Evolutionary conservation across 1,140 invertebrate genomes (phyloP).

Genomic region (Papilio polyxenes): DNA sequence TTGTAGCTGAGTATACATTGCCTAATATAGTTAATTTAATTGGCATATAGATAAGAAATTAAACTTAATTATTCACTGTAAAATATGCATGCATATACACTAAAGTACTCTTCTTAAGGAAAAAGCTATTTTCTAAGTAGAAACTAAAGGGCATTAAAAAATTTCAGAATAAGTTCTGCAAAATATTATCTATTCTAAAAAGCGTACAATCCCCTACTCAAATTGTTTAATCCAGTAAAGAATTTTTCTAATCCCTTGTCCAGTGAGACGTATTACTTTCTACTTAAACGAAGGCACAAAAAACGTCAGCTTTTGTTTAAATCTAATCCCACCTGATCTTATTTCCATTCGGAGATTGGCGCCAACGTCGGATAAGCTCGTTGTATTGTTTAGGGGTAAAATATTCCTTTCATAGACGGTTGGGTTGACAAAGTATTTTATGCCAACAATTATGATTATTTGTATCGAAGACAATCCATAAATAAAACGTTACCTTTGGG

Average conservation of each 20-base stretch:
- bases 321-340: conserved; percentile 24
- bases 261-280: conserved; percentile 7
- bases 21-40: background rate
- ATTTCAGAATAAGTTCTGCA: background rate
- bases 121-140: background rate
- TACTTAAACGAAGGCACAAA: background rate
- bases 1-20: background rate
- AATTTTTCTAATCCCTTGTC: background rate
- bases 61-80: background rate
- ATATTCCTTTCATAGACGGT: background rate
- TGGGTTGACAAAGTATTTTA: background rate
- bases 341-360: conserved; percentile 4
- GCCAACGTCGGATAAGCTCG: background rate
- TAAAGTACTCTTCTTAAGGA: background rate
- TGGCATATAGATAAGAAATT: background rate
- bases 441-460: background rate
- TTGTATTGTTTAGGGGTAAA: conserved; percentile 26
- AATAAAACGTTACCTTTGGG: too few species aligned
- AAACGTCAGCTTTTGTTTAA: background rate
- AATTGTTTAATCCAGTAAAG: background rate
- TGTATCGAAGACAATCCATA: background rate
- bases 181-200: background rate
- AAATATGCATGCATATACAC: background rate
- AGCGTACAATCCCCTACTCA: background rate
- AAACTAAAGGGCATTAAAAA: background rate